These are phyloP conservation scores for Alcedo quadribrachys DNA, from an alignment of 2,797 vertebrate genomes.

Conservation along the genomic window DNA sequence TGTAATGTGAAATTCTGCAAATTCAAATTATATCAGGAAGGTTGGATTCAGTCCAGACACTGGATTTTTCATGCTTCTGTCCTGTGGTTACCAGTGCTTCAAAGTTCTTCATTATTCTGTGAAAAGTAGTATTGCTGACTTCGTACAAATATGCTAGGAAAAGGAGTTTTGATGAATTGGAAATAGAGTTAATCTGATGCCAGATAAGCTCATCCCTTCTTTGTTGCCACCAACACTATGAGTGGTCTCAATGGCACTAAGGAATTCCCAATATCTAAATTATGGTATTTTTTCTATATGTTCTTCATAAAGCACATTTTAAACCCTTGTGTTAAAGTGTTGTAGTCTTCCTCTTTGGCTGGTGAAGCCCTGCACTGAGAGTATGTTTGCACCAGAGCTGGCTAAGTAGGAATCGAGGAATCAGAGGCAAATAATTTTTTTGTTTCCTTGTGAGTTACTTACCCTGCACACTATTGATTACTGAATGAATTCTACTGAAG, in stretches of 20 bases:
- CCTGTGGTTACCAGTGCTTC: neutral
- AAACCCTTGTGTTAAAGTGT: neutral
- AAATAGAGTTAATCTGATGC: neutral
- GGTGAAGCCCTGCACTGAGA: neutral
- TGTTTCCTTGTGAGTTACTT: neutral
- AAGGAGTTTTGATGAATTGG: neutral
- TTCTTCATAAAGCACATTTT: neutral
- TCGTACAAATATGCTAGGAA: neutral
- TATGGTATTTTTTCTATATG: neutral
- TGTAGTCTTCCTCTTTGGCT: neutral
- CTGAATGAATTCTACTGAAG: neutral
- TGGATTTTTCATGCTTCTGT: conserved; percentile 26
- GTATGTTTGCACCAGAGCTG: neutral
- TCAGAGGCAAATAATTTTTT: neutral
- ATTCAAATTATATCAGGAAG: conserved; percentile 35
- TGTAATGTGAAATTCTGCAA: conserved; percentile 32
- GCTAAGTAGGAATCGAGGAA: neutral
- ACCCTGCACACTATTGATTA: neutral
- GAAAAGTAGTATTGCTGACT: neutral
- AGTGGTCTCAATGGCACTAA: neutral
- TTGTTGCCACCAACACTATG: neutral
- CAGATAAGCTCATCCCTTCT: neutral
- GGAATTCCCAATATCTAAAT: neutral
- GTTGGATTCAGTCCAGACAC: conserved; percentile 22
- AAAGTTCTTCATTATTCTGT: neutral